Base-by-base conservation (phyloP, 2,797 vertebrate species). In the Manis pentadactyla region DNA sequence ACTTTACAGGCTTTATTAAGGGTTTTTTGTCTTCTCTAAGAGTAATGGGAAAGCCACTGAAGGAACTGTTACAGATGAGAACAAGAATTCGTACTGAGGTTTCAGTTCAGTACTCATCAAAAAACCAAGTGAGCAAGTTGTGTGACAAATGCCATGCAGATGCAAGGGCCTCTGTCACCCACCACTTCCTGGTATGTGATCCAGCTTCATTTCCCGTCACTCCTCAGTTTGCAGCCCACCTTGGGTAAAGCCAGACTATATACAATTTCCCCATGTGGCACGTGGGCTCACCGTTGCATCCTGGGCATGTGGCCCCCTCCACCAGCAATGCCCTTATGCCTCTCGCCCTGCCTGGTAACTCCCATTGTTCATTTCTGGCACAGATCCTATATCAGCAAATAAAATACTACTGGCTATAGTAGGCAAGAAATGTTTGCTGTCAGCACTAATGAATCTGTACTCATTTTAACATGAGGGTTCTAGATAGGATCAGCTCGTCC, bases 21-120 rank as follows among this genome's bases (percentile, higher is more conserved):
- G 34, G 59, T 49, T 31, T 25, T 17, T 25, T 17, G 25, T 68
- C 63, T 90, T 87, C 37, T 61, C 23, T 49, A 73, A 90, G 49
- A 46, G 27, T 31, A 29, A 51, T 5, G 49, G 15, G 29, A 46
- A 63, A 79, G 57, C 13, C 49, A 82, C 4, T 63, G 51, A 34
- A 23, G 4, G 71, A 39, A 75, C 34, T 61, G 69, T 90, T n/a
- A 68, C 23, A 66, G 19, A 61, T 12, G 7, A 90, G 19, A 84
- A 93, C 12, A 93, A 74, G 81, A 74, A 83, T 90, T 79, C 23
- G 64, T n/a, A 34, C 10, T 29, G 9, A 83, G 37, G 46, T 64
- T 66, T 55, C 23, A 18, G 17, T 19, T 73, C 2, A 66, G 17
- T 42, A 49, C 55, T 77, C 55, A 78, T 86, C 13, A 64, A 73